These are phyloP conservation scores for Eleginops maclovinus DNA, from an alignment of 2,113 vertebrate genomes.

Conservation along the genomic window DNA sequence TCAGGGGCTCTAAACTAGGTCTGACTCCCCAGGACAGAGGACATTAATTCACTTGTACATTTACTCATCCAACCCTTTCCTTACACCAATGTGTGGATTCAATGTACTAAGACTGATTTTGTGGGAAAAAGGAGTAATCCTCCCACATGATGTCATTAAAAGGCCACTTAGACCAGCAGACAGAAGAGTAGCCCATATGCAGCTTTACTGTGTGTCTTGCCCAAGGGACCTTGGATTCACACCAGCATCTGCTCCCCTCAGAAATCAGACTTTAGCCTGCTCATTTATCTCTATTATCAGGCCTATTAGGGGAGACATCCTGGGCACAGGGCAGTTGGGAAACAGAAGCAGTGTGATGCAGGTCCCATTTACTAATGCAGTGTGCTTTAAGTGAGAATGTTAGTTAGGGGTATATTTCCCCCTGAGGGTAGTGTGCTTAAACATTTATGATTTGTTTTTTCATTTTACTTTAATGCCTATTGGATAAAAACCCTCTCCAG, in stretches of 20 bases:
- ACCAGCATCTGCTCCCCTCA: slow-evolving; percentile 71
- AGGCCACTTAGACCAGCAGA: slow-evolving; percentile 61
- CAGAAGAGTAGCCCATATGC: slow-evolving; percentile 56
- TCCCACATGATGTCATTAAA: slow-evolving; percentile 63
- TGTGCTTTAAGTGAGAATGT: slow-evolving; percentile 1
- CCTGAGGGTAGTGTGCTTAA: slow-evolving; percentile 7
- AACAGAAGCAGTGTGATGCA: not conserved
- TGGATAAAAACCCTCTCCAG: slow-evolving; percentile 23
- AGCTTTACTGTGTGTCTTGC: slow-evolving; percentile 47
- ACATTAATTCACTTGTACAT: not conserved
- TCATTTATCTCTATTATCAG: slow-evolving; percentile 70
- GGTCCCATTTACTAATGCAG: not conserved
- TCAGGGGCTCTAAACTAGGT: not conserved
- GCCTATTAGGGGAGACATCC: slow-evolving; percentile 42
- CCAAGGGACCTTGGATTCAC: slow-evolving; percentile 64
- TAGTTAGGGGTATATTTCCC: slow-evolving; percentile 11
- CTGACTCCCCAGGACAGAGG: not conserved
- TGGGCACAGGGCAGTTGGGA: not conserved
- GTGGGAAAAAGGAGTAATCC: slow-evolving; percentile 21
- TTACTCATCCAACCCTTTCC: too few relatives aligned
- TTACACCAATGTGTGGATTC: not conserved
- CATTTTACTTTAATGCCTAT: not conserved
- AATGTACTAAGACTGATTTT: not conserved
- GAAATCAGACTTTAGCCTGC: slow-evolving; percentile 36
- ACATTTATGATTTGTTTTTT: slow-evolving; percentile 26